Evolutionary conservation across 2,113 vertebrate genomes (phyloP).

Genomic region (Dicerorhinus sumatrensis): DNA sequence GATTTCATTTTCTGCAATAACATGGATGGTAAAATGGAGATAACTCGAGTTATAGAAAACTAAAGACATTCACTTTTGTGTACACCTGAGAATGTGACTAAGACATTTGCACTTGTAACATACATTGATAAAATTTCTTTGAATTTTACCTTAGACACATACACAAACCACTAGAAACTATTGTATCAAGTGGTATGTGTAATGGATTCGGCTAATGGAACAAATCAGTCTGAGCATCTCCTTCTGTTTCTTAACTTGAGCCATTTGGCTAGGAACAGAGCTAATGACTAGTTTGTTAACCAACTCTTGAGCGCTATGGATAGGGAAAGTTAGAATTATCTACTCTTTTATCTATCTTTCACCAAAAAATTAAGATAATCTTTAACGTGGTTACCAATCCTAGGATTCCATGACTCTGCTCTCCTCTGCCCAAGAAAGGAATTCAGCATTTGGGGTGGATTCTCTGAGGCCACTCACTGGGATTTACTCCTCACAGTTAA

Average conservation of each 20-base stretch:
- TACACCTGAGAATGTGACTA: background rate
- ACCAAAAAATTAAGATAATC: background rate
- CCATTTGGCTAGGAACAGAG: background rate
- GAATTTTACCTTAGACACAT: background rate
- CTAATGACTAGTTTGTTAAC: background rate
- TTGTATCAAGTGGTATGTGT: background rate
- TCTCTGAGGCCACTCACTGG: background rate
- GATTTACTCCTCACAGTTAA: background rate
- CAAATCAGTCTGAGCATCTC: background rate
- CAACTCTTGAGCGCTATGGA: background rate
- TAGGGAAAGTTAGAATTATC: background rate
- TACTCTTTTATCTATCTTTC: background rate
- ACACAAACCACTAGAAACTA: background rate
- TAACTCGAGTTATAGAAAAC: background rate
- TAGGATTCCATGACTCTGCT: background rate
- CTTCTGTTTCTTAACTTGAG: background rate
- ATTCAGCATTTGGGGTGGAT: background rate
- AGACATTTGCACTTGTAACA: background rate
- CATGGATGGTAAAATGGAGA: background rate
- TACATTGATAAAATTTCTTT: background rate
- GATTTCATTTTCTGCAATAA: slow-evolving; percentile 21
- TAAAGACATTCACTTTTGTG: background rate
- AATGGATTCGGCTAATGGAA: background rate
- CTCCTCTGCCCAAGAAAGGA: background rate
- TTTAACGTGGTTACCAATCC: background rate